These are phyloP conservation scores for Mesoclemmys tuberculata DNA, from an alignment of 2,113 vertebrate species.

Conservation along the genomic window DNA sequence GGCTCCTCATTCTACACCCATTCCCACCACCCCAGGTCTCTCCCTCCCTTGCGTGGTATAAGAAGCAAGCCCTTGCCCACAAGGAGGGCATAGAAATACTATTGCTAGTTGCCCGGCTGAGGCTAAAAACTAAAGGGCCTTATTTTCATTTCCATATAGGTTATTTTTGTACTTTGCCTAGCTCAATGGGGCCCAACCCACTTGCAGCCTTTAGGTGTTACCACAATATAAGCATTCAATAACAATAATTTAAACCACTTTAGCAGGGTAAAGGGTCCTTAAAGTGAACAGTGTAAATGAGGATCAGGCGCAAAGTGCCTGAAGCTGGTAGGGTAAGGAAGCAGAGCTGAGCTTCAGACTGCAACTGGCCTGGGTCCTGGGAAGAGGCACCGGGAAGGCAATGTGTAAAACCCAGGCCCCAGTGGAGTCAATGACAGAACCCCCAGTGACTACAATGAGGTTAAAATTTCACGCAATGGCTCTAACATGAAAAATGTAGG, in stretches of 20 bases:
- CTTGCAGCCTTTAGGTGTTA: neutral
- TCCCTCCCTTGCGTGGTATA: rapidly evolving
- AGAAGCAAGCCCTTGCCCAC: neutral
- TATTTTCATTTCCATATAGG: neutral
- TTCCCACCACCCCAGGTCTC: rapidly evolving
- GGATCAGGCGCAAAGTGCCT: neutral
- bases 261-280: neutral
- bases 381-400: neutral
- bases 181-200: rapidly evolving
- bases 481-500: neutral
- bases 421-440: neutral
- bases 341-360: neutral
- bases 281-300: neutral
- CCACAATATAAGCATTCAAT: neutral
- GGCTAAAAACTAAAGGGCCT: neutral
- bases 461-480: neutral
- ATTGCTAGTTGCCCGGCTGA: neutral
- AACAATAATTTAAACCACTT: neutral
- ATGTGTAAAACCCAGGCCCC: neutral
- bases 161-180: neutral
- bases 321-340: neutral
- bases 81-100: neutral
- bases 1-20: neutral
- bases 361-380: neutral
- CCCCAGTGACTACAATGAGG: neutral